A percentile compares a stretch with the other conserved stretches of the same genome.
phyloP scores from a whole-genome alignment of 2,113 vertebrate species.

The Perca flavescens region DNA sequence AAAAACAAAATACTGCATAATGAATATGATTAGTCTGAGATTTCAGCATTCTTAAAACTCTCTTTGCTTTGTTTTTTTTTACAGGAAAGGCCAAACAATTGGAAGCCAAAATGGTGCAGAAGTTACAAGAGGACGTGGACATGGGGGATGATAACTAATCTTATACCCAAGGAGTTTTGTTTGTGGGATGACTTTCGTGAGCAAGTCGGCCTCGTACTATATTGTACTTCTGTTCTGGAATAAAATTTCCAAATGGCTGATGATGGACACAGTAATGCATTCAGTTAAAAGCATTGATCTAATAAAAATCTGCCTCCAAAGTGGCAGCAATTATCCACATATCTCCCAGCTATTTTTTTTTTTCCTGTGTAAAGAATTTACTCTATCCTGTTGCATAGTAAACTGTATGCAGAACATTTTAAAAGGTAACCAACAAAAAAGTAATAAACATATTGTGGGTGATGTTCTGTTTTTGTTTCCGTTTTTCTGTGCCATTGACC shows the following conservation, averaged over 20 bases:
- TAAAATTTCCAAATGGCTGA: constrained; percentile 20
- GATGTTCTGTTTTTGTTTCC: not conserved
- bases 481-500: not conserved
- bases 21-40: not conserved
- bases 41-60: constrained; percentile 7
- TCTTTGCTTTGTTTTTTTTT: constrained; percentile 22
- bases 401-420: constrained; percentile 26
- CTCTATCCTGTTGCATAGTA: constrained; percentile 1
- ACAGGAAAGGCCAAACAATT: constrained; percentile 90
- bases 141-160: constrained; percentile 86
- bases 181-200: not conserved
- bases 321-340: not conserved
- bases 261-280: constrained; percentile 1
- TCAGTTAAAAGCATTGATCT: constrained; percentile 1
- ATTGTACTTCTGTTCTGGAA: constrained; percentile 41
- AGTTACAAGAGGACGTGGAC: constrained; percentile 91
- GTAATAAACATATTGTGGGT: not conserved
- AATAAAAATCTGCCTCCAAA: not conserved
- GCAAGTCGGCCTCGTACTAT: constrained; percentile 27
- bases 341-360: not conserved
- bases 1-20: not conserved
- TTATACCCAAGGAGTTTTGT: not conserved
- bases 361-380: constrained; percentile 26
- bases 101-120: constrained; percentile 98
- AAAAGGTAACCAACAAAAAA: not conserved